phyloP scores from a whole-genome alignment of 2,797 vertebrate genomes.

The Hippocampus kuda region DNA sequence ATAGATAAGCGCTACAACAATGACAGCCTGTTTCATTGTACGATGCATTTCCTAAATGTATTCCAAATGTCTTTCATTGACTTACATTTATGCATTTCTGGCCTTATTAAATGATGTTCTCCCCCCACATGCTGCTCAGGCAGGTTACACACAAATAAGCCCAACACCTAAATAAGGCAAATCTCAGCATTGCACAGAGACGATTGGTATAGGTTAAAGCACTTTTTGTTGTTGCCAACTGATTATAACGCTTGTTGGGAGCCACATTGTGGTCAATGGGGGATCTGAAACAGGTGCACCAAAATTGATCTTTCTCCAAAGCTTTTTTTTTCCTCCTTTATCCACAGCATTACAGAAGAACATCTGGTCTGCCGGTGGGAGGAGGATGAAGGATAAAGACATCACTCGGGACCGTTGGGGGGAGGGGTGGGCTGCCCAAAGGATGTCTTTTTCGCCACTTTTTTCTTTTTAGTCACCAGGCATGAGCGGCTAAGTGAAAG shows the following conservation, averaged over 20 bases:
- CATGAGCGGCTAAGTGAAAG: constrained; percentile 11
- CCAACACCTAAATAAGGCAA: background rate
- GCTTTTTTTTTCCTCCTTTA: constrained; percentile 21
- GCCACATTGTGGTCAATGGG: background rate
- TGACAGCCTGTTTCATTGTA: background rate
- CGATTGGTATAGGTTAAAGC: background rate
- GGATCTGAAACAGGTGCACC: background rate
- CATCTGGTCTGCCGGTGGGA: constrained; percentile 49
- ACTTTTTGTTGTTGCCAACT: background rate
- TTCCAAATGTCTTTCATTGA: background rate
- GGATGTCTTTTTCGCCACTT: constrained; percentile 26
- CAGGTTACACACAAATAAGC: background rate
- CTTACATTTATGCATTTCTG: background rate
- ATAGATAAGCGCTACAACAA: background rate
- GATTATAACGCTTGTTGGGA: constrained; percentile 2
- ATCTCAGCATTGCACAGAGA: background rate
- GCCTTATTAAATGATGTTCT: background rate
- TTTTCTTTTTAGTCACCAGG: constrained; percentile 20
- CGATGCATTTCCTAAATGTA: background rate
- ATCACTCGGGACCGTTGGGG: constrained; percentile 39
- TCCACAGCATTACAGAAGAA: constrained; percentile 33
- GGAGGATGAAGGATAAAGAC: constrained; percentile 52
- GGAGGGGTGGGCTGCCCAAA: constrained; percentile 39
- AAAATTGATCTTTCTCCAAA: constrained; percentile 8
- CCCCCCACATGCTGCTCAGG: background rate